These are phyloP conservation scores for Ophion obscuratus DNA, from an alignment of 2,888 invertebrate genomes.

Conservation along the genomic window DNA sequence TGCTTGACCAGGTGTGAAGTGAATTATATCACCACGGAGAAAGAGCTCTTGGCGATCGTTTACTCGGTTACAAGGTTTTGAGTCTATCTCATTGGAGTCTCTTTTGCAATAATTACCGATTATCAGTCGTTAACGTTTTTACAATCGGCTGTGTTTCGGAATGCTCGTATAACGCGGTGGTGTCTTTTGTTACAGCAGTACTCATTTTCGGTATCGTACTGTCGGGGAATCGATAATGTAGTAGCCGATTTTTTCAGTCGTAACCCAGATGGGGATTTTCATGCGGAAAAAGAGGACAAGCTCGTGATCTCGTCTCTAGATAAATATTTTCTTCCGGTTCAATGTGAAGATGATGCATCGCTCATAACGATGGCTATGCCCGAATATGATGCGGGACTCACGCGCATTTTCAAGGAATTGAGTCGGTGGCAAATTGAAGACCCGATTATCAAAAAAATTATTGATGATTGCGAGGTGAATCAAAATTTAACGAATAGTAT, in stretches of 20 bases:
- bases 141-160: neutral
- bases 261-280: neutral
- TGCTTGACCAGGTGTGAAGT: conserved; percentile 39
- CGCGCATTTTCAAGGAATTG: neutral
- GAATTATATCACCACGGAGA: conserved; percentile 3
- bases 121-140: conserved; percentile 24
- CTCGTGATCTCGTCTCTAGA: neutral
- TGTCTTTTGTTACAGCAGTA: conserved; percentile 29
- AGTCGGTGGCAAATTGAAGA: neutral
- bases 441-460: neutral
- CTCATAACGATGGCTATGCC: neutral
- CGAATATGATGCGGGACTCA: neutral
- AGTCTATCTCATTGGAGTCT: neutral
- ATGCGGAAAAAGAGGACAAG: neutral
- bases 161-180: conserved; percentile 29
- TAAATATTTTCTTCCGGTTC: neutral
- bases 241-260: conserved; percentile 8
- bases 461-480: neutral
- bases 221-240: neutral
- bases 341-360: neutral
- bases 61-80: neutral
- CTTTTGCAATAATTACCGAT: conserved; percentile 23
- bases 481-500: neutral
- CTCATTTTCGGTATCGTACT: conserved; percentile 3
- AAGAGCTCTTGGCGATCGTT: neutral